Base-by-base conservation (phyloP, 2,888 invertebrate genomes). In the Meta bourneti region DNA sequence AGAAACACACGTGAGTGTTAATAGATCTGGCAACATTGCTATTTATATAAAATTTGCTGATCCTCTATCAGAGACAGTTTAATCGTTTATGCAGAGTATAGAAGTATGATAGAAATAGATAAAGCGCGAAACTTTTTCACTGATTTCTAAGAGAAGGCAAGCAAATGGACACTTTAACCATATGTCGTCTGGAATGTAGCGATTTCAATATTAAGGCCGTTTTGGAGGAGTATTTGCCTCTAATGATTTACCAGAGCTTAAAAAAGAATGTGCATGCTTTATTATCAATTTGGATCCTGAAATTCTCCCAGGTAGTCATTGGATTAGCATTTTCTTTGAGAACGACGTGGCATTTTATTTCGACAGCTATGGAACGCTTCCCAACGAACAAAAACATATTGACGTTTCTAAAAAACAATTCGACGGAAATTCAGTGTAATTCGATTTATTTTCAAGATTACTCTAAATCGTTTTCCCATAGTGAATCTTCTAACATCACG, bases 201-300 rank as follows among this genome's bases (percentile, higher is more conserved):
- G 85, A 90, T 70, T n/a, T 1, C 0, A 0, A 13, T 20, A 75
- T 86, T n/a, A 61, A 51, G 48, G 34, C n/a, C 11, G 16, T 48
- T 91, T 86, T 34, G 90, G 75, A 9, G 90, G 86, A 11, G 77
- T 86, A 11, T 86, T 74, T n/a, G n/a, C 85, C 0, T 85, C 75
- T 0, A 74, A 85, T 52, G 16, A 9, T 61, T 74, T 90, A 20
- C 90, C 90, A 11, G 6, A 74, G 20, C 0, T 1, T n/a, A 20
- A 49, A 69, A 74, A n/a, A 19, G 8, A 13, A 11, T 90, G 69
- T 81, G 19, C 6, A n/a, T 54, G 80, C 0, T 90, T 80, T 70
- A 90, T 90, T 69, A 74, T 80, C 13, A 90, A 90, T 69, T 90
- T 90, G 11, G 85, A 90, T 20, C 69, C 80, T 0, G 48, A 80